Base-by-base conservation (phyloP, 2,888 invertebrate genomes). In the Caenorhabditis parvicauda region DNA sequence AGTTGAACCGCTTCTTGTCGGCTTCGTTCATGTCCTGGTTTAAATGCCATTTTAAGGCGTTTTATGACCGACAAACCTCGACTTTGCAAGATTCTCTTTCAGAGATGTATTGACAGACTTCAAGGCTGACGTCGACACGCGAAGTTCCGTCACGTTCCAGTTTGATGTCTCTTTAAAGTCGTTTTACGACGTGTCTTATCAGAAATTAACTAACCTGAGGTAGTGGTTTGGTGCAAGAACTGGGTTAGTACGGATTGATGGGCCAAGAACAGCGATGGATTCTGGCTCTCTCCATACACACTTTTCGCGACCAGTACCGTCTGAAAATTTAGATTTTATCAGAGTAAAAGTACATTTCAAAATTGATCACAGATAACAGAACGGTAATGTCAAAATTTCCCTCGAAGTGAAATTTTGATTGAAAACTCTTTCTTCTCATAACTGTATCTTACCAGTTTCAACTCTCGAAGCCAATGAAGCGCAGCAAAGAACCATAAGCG, bases 401-500 rank as follows among this genome's bases (percentile, higher is more conserved):
- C 45, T 35, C 9, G 6, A 46, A 47, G 29, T 37, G 56, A 24
- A 38, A 47, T 6, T 5, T 42, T 35, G 14, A 1, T 32, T 29
- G 21, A 46, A 39, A 24, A 28, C 25, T 22, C 28, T 24, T 7
- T 45, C 46, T 44, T 49, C 17, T 28, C 28, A 1, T 24, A 24
- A 25, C 14, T 7, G 27, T 14, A 22, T 24, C 46, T 46, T 42
- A 74, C 74, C 72, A 52, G 63, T 64, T 46, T 67, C 70, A 38
- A 78, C 70, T 53, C 72, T 54, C 24, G 76, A 77, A 28, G 75
- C 67, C 53, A 79, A 47, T 22, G 79, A 74, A 42, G 77, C 72
- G 60, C 79, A 79, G 53, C 79, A 79, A 29, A 76, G 73, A 21
- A 77, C 64, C 65, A 77, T 65, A 43, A 75, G 64, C 21, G 68